phyloP scores from a whole-genome alignment of 2,113 vertebrate species.

The Odobenus rosmarus region DNA sequence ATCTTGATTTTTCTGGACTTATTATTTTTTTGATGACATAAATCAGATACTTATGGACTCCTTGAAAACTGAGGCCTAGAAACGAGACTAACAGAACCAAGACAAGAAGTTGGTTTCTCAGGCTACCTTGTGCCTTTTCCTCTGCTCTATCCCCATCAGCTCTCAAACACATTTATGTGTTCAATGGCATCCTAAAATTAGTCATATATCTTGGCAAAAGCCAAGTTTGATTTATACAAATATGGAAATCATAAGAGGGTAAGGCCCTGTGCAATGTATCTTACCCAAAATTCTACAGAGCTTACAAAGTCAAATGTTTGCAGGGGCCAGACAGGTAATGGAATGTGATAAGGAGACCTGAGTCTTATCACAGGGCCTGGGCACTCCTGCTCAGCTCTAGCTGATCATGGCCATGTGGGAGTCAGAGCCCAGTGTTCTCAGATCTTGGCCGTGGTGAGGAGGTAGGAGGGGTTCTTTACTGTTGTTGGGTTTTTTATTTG shows the following conservation, averaged over 20 bases:
- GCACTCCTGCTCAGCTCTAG: not conserved
- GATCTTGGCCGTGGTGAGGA: not conserved
- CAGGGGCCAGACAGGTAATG: no score
- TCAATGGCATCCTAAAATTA: not conserved
- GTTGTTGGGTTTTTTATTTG: not conserved
- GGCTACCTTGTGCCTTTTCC: not conserved
- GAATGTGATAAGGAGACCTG: not conserved
- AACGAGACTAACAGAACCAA: not conserved
- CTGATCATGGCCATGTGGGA: not conserved
- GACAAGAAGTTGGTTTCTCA: not conserved
- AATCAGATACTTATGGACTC: not conserved
- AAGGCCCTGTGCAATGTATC: not conserved
- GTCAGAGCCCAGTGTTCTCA: not conserved
- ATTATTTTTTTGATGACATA: not conserved
- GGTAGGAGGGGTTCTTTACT: not conserved
- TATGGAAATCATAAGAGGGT: not conserved
- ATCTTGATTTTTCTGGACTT: not conserved
- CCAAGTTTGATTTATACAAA: not conserved
- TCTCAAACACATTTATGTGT: not conserved
- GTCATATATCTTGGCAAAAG: not conserved
- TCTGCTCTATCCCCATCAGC: not conserved
- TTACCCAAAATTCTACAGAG: not conserved
- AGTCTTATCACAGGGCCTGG: not conserved
- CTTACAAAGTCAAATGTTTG: not conserved
- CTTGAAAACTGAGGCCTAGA: not conserved